These are phyloP conservation scores for Pampusana beccarii DNA, from an alignment of 2,113 vertebrate genomes.

Conservation along the genomic window DNA sequence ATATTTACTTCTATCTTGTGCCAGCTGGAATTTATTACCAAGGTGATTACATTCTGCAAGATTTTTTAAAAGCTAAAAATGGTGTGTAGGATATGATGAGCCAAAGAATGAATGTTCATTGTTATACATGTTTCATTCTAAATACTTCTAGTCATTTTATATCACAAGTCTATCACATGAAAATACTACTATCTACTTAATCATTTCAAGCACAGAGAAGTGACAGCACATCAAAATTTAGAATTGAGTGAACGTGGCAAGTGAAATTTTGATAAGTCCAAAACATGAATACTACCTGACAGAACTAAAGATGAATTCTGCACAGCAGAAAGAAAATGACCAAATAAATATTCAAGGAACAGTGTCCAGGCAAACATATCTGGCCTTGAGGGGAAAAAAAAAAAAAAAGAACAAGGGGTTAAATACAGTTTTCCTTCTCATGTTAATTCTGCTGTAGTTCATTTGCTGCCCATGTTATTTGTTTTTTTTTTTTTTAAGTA, in stretches of 20 bases:
- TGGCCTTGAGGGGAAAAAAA: not conserved
- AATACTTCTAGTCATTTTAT: not conserved
- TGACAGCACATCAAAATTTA: not conserved
- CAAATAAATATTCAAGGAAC: not conserved
- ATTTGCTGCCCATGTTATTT: not conserved
- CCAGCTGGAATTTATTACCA: not conserved
- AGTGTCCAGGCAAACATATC: not conserved
- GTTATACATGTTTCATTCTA: not conserved
- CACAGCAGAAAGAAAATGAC: not conserved
- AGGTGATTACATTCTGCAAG: not conserved
- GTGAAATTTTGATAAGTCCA: not conserved
- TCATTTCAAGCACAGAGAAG: not conserved
- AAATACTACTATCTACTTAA: not conserved
- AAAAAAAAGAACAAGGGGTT: rapidly evolving
- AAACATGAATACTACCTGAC: not conserved
- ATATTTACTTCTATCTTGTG: not conserved
- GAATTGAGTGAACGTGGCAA: not conserved
- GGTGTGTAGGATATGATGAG: not conserved
- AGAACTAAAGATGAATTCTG: not conserved
- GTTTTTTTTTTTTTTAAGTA: not conserved
- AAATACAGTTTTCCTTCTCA: not conserved
- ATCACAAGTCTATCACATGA: not conserved
- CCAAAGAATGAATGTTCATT: not conserved
- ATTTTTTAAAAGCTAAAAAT: not conserved
- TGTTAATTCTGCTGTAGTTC: not conserved